Conservation (phyloP, 2,888 invertebrate genomes). For the Drosophila putrida region DNA sequence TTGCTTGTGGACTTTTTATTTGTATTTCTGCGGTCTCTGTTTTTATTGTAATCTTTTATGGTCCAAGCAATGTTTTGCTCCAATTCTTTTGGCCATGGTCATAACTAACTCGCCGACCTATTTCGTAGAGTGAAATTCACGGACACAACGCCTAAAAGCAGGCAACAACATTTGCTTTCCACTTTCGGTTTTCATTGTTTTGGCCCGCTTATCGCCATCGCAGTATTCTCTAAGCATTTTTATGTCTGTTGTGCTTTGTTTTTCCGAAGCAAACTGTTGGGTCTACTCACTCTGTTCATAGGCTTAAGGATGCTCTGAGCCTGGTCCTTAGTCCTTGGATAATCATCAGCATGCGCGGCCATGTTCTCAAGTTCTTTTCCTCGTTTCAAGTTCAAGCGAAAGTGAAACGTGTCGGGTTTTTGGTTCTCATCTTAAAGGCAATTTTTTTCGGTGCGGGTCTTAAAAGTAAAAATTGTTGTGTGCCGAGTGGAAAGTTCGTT, state of each 20-base stretch:
- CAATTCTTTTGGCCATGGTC: constrained; percentile 55
- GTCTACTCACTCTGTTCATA: constrained; percentile 22
- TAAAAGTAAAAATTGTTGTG: constrained; percentile 76
- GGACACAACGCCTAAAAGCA: constrained; percentile 58
- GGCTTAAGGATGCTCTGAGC: constrained; percentile 44
- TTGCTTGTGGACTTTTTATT: constrained; percentile 57
- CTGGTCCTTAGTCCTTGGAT: constrained; percentile 43
- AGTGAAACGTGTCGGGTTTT: constrained; percentile 63
- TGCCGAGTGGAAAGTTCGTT: constrained; percentile 65
- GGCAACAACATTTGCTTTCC: constrained; percentile 46
- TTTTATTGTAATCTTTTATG: constrained; percentile 77
- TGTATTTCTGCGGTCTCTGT: constrained; percentile 57
- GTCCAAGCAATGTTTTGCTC: constrained; percentile 57
- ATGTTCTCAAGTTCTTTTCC: constrained; percentile 63
- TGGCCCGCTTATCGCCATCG: constrained; percentile 59
- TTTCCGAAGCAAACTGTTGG: constrained; percentile 10
- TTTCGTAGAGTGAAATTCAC: constrained; percentile 29
- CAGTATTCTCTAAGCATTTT: constrained; percentile 65
- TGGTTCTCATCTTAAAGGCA: constrained; percentile 37
- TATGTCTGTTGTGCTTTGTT: constrained; percentile 66
- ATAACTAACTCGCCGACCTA: constrained; percentile 52
- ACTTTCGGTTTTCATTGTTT: constrained; percentile 39
- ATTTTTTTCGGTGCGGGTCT: constrained; percentile 32
- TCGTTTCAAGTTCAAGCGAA: constrained; percentile 71
- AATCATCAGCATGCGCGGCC: constrained; percentile 79